Evolutionary conservation across 2,888 invertebrate species (phyloP).

Genomic region (Sialis lutaria): DNA sequence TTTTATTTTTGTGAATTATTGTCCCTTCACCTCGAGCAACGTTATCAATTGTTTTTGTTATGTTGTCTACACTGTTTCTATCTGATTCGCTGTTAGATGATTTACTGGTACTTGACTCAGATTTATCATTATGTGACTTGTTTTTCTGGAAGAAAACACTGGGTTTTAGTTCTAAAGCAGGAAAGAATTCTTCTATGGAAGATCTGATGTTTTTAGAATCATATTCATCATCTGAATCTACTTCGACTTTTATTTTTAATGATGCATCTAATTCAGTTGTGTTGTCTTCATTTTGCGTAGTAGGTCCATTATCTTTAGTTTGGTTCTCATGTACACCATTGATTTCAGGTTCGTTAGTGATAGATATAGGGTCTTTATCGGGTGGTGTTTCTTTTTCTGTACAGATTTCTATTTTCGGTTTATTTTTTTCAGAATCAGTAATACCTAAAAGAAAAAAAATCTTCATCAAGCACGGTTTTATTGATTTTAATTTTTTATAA

Average conservation of each 20-base stretch:
- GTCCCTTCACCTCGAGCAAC: slow-evolving; percentile 4
- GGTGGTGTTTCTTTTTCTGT: too few relatives aligned
- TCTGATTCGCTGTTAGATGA: slow-evolving; percentile 1
- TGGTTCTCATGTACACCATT: too few relatives aligned
- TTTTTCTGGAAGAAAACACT: slow-evolving; percentile 3
- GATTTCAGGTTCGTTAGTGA: too few relatives aligned
- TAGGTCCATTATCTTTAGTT: too few relatives aligned
- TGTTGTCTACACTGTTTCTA: background rate
- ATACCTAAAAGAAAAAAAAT: too few relatives aligned
- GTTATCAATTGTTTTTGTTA: slow-evolving; percentile 4
- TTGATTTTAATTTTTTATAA: too few relatives aligned
- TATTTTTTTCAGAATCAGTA: too few relatives aligned
- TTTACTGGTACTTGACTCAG: background rate
- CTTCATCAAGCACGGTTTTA: too few relatives aligned
- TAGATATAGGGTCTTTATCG: too few relatives aligned
- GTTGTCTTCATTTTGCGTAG: background rate
- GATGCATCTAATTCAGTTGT: background rate
- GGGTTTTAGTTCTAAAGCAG: slow-evolving; percentile 3
- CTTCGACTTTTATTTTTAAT: background rate
- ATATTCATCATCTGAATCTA: slow-evolving; percentile 4
- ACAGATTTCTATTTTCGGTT: too few relatives aligned
- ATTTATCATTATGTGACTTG: background rate
- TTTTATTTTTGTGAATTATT: slow-evolving; percentile 1
- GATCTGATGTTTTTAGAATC: background rate
- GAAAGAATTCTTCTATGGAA: slow-evolving; percentile 1